Base-by-base conservation (phyloP, 2,888 invertebrate genomes). In the Drosophila nr. fundita region DNA sequence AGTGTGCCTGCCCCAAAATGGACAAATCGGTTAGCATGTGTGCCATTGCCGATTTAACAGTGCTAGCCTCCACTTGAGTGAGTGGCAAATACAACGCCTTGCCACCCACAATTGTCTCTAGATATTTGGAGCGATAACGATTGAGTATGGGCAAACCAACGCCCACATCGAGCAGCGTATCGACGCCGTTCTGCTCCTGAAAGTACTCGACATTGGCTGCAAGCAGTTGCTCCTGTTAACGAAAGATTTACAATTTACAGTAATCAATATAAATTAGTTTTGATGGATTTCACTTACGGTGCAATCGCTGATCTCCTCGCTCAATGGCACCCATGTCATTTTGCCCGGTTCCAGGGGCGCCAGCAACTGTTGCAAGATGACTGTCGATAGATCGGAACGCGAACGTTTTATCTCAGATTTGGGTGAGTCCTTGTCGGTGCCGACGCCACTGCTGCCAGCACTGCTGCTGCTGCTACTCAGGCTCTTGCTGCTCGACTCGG, bases 21-120 rank as follows among this genome's bases (percentile, higher is more conserved):
- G 98, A 95, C 73, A 98, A 96, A 92, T 98, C 98, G 73, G 96
- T 96, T 72, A 97, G 95, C 81, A 98, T 95, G 78, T 96, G 95
- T 78, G 96, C 95, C 83, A 97, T 95, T 92, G 94, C 94, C 92
- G 89, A 94, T 93, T 95, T 95, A 87, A 96, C 95, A 90, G 94
- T 95, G 91, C 95, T 95, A 76, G 96, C 97, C 94, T 96, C 98
- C 81, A 94, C 95, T 93, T 95, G 94, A 69, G 95, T 96, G 2
- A 95, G 94, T 2, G 96, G 96, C 85, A 95, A 94, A 91, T 94
- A 95, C 72, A 94, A 95, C 69, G 94, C 94, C 92, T 95, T 97
- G 91, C 95, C 96, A 89, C 94, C 95, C 2, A 91, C 78, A 54
- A 92, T 91, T 27, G 92, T 90, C 59, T 93, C 93, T 72, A 93